Conservation (phyloP, 2,113 vertebrate genomes). For the Cryptomyrus ogoouensis region DNA sequence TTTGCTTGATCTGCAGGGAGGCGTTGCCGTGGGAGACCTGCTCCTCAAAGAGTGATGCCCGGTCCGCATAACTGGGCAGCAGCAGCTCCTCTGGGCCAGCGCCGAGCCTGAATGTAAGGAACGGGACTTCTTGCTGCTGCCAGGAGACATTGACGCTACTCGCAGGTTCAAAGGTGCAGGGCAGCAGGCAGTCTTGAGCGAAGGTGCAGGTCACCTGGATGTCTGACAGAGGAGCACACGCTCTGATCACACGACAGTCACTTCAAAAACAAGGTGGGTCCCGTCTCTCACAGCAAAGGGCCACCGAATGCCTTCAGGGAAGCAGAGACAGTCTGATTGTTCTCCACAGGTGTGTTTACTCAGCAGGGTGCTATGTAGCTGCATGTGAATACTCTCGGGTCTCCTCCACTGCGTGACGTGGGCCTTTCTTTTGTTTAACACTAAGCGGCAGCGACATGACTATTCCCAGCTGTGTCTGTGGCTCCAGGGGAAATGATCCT, state of each 20-base stretch:
- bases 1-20: slow-evolving; percentile 55
- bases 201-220: slow-evolving; percentile 50
- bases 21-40: slow-evolving; percentile 59
- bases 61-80: slow-evolving; percentile 28
- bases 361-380: not conserved
- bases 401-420: not conserved
- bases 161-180: slow-evolving; percentile 58
- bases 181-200: slow-evolving; percentile 59
- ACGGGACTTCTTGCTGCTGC: slow-evolving; percentile 43
- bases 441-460: not conserved
- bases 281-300: not conserved
- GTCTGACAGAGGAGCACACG: slow-evolving; percentile 42
- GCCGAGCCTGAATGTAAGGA: slow-evolving; percentile 51
- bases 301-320: not conserved
- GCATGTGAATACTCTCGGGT: not conserved
- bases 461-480: not conserved
- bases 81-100: slow-evolving; percentile 22
- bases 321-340: not conserved
- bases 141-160: slow-evolving; percentile 54
- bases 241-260: not conserved
- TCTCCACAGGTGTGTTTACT: not conserved
- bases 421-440: not conserved
- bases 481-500: not conserved
- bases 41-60: slow-evolving; percentile 38
- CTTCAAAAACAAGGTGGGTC: not conserved